Percentiles rank a stretch among this genome's conserved stretches.
These are phyloP conservation scores for Endotricha flammealis DNA, from an alignment of 2,888 invertebrate genomes.

Conservation along the genomic window DNA sequence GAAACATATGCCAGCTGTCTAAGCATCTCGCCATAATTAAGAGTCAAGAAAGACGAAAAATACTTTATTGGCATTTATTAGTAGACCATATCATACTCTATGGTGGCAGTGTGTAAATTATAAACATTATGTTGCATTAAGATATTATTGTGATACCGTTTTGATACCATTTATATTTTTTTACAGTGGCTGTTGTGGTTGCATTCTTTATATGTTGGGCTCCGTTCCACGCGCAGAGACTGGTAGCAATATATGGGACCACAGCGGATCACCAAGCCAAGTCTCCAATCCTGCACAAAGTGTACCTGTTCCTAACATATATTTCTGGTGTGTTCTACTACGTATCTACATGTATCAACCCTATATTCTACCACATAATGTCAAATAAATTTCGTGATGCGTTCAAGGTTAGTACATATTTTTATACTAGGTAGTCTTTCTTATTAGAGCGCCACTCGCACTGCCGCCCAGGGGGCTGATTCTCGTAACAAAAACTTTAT, in stretches of 20 bases:
- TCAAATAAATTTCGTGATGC: conserved; percentile 95
- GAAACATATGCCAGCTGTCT: too few species aligned
- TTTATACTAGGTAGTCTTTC: conserved; percentile 3
- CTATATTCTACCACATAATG: conserved; percentile 95
- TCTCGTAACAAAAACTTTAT: too few species aligned
- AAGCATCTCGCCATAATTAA: too few species aligned
- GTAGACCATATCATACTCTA: too few species aligned
- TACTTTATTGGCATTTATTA: too few species aligned
- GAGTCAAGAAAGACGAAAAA: too few species aligned
- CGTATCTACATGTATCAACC: conserved; percentile 94
- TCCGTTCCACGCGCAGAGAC: conserved; percentile 94
- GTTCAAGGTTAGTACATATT: conserved; percentile 83
- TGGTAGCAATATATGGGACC: conserved; percentile 86
- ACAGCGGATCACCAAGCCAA: conserved; percentile 56
- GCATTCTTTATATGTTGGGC: conserved; percentile 95
- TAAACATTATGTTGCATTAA: too few species aligned
- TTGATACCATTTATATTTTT: conserved; percentile 10
- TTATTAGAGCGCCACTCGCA: too few species aligned
- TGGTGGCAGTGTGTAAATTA: too few species aligned
- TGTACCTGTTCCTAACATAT: conserved; percentile 86
- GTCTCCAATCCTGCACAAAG: conserved; percentile 65
- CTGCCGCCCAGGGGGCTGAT: too few species aligned
- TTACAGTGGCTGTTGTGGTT: conserved; percentile 90
- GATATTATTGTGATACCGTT: too few species aligned
- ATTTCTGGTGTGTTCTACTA: conserved; percentile 94